Conservation (phyloP, 92 coral and sea anemone species). For the Parazoanthus atlanticus region DNA sequence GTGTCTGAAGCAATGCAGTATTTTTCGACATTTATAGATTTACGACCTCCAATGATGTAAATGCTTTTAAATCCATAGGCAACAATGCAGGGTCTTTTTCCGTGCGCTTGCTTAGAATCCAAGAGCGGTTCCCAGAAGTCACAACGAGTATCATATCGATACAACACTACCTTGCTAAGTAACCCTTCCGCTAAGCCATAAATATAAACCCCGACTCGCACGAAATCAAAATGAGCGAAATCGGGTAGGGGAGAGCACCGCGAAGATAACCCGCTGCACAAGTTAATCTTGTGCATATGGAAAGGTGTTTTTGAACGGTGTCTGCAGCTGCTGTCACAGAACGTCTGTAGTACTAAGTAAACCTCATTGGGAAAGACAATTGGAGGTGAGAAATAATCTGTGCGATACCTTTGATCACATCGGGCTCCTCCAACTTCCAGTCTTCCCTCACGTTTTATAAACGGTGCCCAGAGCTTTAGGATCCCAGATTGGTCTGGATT, state of each 20-base stretch:
- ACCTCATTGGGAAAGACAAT: constrained; percentile 9
- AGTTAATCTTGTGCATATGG: not conserved
- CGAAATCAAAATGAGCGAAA: constrained; percentile 8
- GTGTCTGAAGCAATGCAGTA: constrained; percentile 8
- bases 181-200: not conserved
- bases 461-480: not conserved
- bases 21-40: not conserved
- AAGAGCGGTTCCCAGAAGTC: constrained; percentile 6
- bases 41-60: constrained; percentile 12
- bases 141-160: constrained; percentile 16
- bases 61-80: not conserved
- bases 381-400: constrained; percentile 23
- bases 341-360: not conserved
- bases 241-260: constrained; percentile 11
- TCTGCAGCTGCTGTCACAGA: not conserved
- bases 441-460: not conserved
- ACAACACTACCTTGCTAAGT: not conserved
- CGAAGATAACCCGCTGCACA: not conserved
- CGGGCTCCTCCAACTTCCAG: not conserved
- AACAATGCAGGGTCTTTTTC: not conserved
- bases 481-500: not conserved
- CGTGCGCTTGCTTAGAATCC: not conserved
- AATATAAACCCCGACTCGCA: not conserved
- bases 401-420: constrained; percentile 20
- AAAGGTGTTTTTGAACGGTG: not conserved